phyloP scores from a whole-genome alignment of 2,113 vertebrate genomes.

The Atractosteus spatula region DNA sequence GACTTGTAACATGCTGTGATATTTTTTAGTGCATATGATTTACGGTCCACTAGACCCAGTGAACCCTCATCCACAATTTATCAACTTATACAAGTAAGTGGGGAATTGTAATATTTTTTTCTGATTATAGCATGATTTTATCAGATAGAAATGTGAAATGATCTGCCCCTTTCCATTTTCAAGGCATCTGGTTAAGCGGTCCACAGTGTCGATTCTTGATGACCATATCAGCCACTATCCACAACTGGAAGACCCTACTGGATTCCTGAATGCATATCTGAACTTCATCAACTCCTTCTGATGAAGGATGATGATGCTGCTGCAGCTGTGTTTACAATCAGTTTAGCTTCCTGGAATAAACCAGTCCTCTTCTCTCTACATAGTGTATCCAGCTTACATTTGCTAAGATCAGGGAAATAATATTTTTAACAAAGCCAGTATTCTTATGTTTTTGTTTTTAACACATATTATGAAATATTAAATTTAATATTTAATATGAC shows the following conservation, averaged over 20 bases:
- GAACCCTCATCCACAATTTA: slow-evolving; percentile 86
- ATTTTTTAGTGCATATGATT: slow-evolving; percentile 86
- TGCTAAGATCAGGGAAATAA: too few relatives aligned
- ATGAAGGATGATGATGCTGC: slow-evolving; percentile 33
- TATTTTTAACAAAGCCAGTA: too few relatives aligned
- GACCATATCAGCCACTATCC: slow-evolving; percentile 95
- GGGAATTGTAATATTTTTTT: neutral
- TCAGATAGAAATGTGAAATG: too few relatives aligned
- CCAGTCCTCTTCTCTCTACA: too few relatives aligned
- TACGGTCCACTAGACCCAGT: slow-evolving; percentile 91
- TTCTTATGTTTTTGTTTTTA: too few relatives aligned
- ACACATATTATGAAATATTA: too few relatives aligned
- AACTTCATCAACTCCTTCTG: slow-evolving; percentile 95
- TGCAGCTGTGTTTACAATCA: too few relatives aligned
- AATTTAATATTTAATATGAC: too few relatives aligned
- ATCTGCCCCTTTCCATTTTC: slow-evolving; percentile 21
- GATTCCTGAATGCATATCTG: slow-evolving; percentile 87
- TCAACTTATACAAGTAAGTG: slow-evolving; percentile 86
- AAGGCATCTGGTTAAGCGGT: slow-evolving; percentile 80
- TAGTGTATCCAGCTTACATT: too few relatives aligned
- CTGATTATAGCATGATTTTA: too few relatives aligned
- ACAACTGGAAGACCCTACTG: slow-evolving; percentile 90
- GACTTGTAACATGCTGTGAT: neutral
- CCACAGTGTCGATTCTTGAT: slow-evolving; percentile 82
- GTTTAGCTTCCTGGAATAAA: too few relatives aligned